Percentiles rank a stretch among this genome's conserved stretches.
phyloP scores from a whole-genome alignment of 2,113 vertebrate genomes.

The Parus major region DNA sequence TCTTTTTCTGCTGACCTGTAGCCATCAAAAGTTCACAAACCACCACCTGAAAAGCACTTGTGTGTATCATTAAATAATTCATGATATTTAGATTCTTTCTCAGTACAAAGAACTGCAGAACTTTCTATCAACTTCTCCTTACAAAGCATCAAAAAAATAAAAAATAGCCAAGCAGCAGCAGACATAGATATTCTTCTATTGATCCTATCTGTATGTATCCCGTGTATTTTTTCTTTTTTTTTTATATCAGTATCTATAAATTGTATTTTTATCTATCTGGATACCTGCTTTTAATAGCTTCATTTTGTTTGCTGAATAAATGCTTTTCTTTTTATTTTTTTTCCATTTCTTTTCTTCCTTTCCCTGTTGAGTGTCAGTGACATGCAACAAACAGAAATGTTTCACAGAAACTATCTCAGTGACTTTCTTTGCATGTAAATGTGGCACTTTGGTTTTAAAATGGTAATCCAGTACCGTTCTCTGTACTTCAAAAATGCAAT shows the following conservation, averaged over 20 bases:
- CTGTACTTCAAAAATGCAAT: not conserved
- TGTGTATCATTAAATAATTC: not conserved
- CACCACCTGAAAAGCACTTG: not conserved
- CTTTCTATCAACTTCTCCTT: not conserved
- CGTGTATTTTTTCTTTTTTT: not conserved
- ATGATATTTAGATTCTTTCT: not conserved
- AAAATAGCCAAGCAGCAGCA: not conserved
- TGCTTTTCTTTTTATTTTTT: not conserved
- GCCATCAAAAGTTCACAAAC: not conserved
- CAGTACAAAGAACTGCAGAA: not conserved
- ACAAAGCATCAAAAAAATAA: accelerated
- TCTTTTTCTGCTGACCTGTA: not conserved
- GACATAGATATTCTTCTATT: not conserved
- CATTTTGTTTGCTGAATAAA: not conserved
- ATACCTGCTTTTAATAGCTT: not conserved
- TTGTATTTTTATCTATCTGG: not conserved
- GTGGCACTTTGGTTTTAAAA: not conserved
- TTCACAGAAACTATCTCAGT: not conserved
- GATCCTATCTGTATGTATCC: not conserved
- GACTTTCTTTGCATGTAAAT: not conserved
- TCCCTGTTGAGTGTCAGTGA: not conserved
- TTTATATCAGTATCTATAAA: not conserved
- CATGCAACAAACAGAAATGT: not conserved
- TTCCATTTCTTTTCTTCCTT: not conserved
- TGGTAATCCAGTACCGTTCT: not conserved